phyloP scores from a whole-genome alignment of 2,113 vertebrate genomes.

The Anser brachyrhynchus region DNA sequence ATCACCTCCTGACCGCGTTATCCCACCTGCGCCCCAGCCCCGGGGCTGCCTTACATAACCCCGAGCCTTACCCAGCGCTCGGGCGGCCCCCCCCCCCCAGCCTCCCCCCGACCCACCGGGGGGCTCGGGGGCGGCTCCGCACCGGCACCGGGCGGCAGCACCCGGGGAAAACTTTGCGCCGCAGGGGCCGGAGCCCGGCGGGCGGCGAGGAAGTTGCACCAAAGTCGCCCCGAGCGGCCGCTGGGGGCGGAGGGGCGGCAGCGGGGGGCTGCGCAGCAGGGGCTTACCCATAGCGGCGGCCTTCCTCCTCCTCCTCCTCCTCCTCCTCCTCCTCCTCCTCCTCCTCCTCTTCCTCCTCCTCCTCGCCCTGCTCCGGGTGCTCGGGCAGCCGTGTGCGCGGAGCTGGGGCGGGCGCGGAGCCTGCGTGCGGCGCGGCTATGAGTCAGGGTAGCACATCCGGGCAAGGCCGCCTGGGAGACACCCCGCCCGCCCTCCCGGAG shows the following conservation, averaged over 20 bases:
- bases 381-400: neutral
- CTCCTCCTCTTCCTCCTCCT: neutral
- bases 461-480: conserved; percentile 28
- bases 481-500: neutral
- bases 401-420: neutral
- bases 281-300: conserved; percentile 60
- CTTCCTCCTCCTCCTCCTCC: neutral
- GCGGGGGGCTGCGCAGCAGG: neutral
- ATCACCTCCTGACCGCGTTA: neutral
- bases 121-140: no score
- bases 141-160: neutral
- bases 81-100: neutral
- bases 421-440: conserved; percentile 33
- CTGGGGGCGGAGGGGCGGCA: neutral
- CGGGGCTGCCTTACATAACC: conserved; percentile 41
- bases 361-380: neutral
- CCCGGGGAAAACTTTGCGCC: conserved; percentile 20
- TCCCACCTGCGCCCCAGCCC: neutral
- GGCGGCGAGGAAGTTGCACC: neutral
- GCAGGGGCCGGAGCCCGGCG: neutral
- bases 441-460: conserved; percentile 57
- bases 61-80: neutral
- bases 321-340: neutral
- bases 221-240: neutral
- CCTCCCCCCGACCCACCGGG: no score